These are phyloP conservation scores for Urocolius indicus DNA, from an alignment of 2,113 vertebrate genomes.

Conservation along the genomic window DNA sequence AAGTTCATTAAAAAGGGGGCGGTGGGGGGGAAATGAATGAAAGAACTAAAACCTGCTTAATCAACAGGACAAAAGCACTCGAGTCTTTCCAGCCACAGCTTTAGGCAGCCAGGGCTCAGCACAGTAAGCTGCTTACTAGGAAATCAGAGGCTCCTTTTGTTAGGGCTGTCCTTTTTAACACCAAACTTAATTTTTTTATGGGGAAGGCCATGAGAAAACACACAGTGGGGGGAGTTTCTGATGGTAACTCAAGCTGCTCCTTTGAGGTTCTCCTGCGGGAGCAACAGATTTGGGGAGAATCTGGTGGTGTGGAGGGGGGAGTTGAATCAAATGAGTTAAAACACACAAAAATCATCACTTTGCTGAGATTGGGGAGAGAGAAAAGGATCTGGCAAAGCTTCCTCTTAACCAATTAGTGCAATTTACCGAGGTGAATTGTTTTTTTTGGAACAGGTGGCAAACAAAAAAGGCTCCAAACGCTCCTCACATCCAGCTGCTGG, in stretches of 20 bases:
- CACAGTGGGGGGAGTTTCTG: neutral
- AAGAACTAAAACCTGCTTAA: constrained; percentile 49
- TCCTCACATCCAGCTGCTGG: constrained; percentile 23
- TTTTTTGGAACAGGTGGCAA: constrained; percentile 20
- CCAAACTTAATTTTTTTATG: neutral
- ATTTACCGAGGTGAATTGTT: neutral
- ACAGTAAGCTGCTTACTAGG: constrained; percentile 54
- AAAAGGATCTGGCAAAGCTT: neutral
- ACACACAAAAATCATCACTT: neutral
- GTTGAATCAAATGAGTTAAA: too few relatives aligned
- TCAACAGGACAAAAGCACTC: constrained; percentile 55
- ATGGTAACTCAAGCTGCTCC: neutral
- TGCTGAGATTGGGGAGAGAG: neutral
- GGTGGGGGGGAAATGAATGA: neutral
- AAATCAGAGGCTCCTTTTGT: constrained; percentile 45
- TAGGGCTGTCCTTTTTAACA: constrained; percentile 4
- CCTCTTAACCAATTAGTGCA: neutral
- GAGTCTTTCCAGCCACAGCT: constrained; percentile 1
- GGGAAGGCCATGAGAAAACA: neutral
- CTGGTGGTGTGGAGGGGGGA: too few relatives aligned
- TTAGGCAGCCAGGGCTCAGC: constrained; percentile 11
- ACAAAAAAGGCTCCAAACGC: neutral
- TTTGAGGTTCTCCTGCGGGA: neutral
- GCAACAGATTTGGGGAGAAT: neutral
- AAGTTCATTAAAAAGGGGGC: neutral